Percentiles rank a stretch among this genome's conserved stretches.
phyloP scores from a whole-genome alignment of 2,888 invertebrate genomes.

The Carterocephalus palaemon region DNA sequence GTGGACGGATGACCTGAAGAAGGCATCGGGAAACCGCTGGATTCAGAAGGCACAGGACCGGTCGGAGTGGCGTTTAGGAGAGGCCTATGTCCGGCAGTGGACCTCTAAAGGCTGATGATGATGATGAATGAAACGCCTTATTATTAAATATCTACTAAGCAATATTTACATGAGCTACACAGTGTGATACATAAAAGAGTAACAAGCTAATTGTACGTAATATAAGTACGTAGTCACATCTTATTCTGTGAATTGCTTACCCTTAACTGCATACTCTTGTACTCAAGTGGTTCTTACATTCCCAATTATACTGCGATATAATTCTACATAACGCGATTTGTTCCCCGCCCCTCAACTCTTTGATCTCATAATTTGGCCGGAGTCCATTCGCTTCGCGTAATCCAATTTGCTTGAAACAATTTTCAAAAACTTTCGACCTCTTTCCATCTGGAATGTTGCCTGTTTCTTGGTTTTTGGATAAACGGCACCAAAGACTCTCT shows the following conservation, averaged over 20 bases:
- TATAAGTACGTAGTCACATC: too few species aligned
- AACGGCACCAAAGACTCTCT: constrained; percentile 3
- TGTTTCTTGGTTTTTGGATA: constrained; percentile 10
- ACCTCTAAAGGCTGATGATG: too few species aligned
- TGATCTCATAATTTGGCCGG: constrained; percentile 36
- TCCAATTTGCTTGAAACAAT: constrained; percentile 40
- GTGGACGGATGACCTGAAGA: too few species aligned
- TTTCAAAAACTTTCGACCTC: constrained; percentile 33
- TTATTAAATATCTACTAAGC: too few species aligned
- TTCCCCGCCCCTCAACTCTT: constrained; percentile 32
- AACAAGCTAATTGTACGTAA: too few species aligned
- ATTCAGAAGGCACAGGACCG: too few species aligned
- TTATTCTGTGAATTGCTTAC: not conserved
- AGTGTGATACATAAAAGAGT: too few species aligned
- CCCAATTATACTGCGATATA: constrained; percentile 24
- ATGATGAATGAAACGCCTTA: too few species aligned
- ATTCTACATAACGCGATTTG: constrained; percentile 32
- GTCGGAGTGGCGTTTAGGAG: too few species aligned
- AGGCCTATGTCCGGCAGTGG: too few species aligned
- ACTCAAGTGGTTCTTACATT: constrained; percentile 1
- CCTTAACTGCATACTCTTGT: not conserved
- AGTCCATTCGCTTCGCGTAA: constrained; percentile 35
- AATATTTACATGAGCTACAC: too few species aligned
- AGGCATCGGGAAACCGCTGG: too few species aligned
- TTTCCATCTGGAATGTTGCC: constrained; percentile 11